A percentile compares a stretch with the other conserved stretches of the same genome.
Evolutionary conservation across 2,888 invertebrate genomes (phyloP).

Genomic region (Megamerina dolium): DNA sequence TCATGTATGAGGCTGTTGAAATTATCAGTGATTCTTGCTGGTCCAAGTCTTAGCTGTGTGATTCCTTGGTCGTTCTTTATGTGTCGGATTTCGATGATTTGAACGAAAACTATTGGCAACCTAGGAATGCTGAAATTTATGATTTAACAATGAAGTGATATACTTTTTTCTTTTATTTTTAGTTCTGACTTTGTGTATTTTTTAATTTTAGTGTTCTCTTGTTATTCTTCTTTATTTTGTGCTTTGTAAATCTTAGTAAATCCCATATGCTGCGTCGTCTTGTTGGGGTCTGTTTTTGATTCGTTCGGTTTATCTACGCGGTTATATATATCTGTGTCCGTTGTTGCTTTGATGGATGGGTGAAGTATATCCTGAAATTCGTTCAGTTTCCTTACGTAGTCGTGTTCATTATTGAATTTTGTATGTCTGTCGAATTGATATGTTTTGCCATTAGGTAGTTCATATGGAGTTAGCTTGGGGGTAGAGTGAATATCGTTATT

Average conservation of each 20-base stretch:
- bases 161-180: not conserved
- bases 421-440: not conserved
- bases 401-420: not conserved
- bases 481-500: slow-evolving; percentile 1
- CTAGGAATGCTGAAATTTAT: not conserved
- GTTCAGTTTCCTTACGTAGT: not conserved
- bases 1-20: too few relatives aligned
- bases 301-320: slow-evolving; percentile 11
- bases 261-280: too few relatives aligned
- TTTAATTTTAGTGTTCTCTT: too few relatives aligned
- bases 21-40: too few relatives aligned
- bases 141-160: not conserved
- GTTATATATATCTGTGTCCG: slow-evolving; percentile 1
- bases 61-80: not conserved
- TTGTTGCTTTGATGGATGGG: slow-evolving; percentile 1
- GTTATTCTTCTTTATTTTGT: too few relatives aligned
- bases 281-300: too few relatives aligned
- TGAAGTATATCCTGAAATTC: not conserved
- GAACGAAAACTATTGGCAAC: too few relatives aligned
- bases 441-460: not conserved
- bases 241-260: too few relatives aligned
- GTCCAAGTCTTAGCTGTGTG: not conserved
- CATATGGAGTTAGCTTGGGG: not conserved
- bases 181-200: slow-evolving; percentile 1
- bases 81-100: not conserved